Base-by-base conservation (phyloP, 1,140 invertebrate species). In the Drosophila baimaii region DNA sequence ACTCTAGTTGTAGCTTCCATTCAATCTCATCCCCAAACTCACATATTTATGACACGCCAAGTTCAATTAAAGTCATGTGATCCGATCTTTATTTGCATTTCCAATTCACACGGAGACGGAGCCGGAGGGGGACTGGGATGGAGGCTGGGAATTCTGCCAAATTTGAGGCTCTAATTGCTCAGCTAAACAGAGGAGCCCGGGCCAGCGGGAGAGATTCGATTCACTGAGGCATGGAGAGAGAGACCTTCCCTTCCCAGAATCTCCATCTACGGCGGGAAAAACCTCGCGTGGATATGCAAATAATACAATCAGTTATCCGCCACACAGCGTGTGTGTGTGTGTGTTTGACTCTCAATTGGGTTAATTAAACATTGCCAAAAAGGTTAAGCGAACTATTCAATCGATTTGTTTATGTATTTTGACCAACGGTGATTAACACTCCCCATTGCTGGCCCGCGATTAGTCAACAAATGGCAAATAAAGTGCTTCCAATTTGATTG, bases 11-110 rank as follows among this genome's bases (percentile, higher is more conserved):
- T 73, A 80, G 52, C 27, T 35, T 44, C 54, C 46, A 66, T 59
- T 54, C 23, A 49, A 54, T 17, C 43, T 51, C 57, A 51, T 58
- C 46, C 27, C 49, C 46, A 44, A 33, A 47, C 71, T 66, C 56
- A 61, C 59, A 86, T 86, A 88, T 88, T 88, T 88, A 88, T 88
- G 78, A 61, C 69, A 70, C 65, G 65, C 49, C 66, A 85, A 85
- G 77, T 86, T 84, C 68, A 89, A 88, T 89, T 88, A 89, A 88
- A 88, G 73, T 88, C 84, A 88, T 88, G 84, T 88, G 84, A 88
- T 88, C 54, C 44, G 82, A 86, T 58, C 56, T 72, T 69, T 88
- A 89, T 88, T 90, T 84, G 69, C 72, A 81, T 89, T 66, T 74
- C 31, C 75, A 88, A 83, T 89, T 83, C 84, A 88, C 83, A 84